A percentile compares a stretch with the other conserved stretches of the same genome.
Evolutionary conservation across 2,888 invertebrate species (phyloP).

Genomic region (Cyaniris semiargus): DNA sequence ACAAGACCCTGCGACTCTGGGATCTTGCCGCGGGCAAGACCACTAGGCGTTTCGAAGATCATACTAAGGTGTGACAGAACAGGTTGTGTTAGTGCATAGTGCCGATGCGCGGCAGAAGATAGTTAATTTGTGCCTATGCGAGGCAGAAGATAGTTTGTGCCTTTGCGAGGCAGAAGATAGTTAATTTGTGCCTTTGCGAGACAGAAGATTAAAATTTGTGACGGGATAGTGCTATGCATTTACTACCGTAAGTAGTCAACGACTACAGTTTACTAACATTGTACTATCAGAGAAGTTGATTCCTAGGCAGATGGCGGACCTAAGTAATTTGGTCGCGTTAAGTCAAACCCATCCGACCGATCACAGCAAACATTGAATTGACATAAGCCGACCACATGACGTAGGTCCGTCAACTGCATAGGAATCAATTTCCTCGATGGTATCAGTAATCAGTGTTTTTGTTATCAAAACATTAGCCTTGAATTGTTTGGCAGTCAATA

Average conservation of each 20-base stretch:
- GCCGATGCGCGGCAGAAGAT: conserved; percentile 55
- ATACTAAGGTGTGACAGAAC: conserved; percentile 94
- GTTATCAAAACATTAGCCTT: too few relatives aligned
- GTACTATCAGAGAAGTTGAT: too few relatives aligned
- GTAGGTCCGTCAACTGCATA: too few relatives aligned
- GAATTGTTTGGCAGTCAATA: too few relatives aligned
- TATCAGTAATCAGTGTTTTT: neutral
- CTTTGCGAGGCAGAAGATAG: conserved; percentile 35
- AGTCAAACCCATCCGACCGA: too few relatives aligned
- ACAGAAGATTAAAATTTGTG: conserved; percentile 38
- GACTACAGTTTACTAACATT: neutral
- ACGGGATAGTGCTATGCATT: conserved; percentile 27
- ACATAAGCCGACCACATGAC: too few relatives aligned
- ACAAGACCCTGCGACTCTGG: conserved; percentile 99
- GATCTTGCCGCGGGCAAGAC: conserved; percentile 98
- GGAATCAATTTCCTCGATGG: too few relatives aligned
- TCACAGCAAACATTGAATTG: too few relatives aligned
- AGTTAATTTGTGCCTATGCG: conserved; percentile 36
- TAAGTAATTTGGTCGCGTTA: too few relatives aligned
- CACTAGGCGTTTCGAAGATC: conserved; percentile 98
- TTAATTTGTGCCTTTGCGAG: conserved; percentile 36
- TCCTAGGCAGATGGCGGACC: too few relatives aligned
- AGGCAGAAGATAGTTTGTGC: conserved; percentile 36
- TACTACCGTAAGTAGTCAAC: conserved; percentile 23
- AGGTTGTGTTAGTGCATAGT: conserved; percentile 53